Evolutionary conservation across 2,797 vertebrate species (phyloP).

Genomic region (Diplodus puntazzo): DNA sequence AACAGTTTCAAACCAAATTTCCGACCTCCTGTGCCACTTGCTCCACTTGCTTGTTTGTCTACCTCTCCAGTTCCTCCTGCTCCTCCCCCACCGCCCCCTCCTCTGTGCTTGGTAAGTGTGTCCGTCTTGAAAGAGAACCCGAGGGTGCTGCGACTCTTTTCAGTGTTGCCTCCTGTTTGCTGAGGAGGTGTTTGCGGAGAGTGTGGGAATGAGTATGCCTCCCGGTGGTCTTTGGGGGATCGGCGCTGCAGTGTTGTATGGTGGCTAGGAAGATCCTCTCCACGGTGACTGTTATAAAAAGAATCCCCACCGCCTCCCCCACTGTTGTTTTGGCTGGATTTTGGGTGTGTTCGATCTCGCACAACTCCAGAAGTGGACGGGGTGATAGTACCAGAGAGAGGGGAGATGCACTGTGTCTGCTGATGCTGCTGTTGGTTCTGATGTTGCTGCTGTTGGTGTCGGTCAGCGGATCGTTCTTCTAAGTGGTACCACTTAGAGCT

Average conservation of each 20-base stretch:
- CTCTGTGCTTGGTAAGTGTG: conserved; percentile 93
- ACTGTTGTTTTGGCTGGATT: conserved; percentile 88
- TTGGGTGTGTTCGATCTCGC: conserved; percentile 92
- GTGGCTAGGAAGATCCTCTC: conserved; percentile 93
- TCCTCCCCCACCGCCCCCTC: conserved; percentile 85
- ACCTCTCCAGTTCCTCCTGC: conserved; percentile 78
- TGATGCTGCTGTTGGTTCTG: conserved; percentile 79
- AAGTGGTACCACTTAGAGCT: conserved; percentile 99
- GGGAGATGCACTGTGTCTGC: conserved; percentile 92
- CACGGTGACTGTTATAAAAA: conserved; percentile 92
- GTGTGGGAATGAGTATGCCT: conserved; percentile 83
- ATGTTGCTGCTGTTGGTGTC: conserved; percentile 79
- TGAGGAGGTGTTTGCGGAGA: conserved; percentile 80
- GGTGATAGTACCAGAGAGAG: conserved; percentile 95
- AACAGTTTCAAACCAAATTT: conserved; percentile 98
- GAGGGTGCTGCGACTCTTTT: conserved; percentile 95
- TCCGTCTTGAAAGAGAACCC: conserved; percentile 97
- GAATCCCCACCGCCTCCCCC: conserved; percentile 80
- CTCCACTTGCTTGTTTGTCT: conserved; percentile 87
- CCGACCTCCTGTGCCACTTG: conserved; percentile 89
- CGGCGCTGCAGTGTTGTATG: conserved; percentile 94
- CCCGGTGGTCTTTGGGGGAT: conserved; percentile 93
- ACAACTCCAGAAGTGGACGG: conserved; percentile 94
- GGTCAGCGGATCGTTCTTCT: conserved; percentile 94
- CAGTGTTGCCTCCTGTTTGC: conserved; percentile 81